Evolutionary conservation across 1,140 invertebrate species (phyloP).

Genomic region (Pseudomyrmex concolor): DNA sequence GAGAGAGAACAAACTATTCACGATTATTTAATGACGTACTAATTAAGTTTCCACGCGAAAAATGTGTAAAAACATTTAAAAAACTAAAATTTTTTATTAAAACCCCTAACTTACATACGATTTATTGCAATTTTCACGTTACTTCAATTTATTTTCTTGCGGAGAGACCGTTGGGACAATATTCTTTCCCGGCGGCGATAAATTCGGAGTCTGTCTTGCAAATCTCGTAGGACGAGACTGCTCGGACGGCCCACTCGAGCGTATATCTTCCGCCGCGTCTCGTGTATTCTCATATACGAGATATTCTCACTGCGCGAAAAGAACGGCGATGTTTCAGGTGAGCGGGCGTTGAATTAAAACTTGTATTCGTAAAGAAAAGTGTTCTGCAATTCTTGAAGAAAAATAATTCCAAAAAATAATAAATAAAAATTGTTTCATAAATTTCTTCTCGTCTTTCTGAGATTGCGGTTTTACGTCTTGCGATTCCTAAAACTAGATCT

Average conservation of each 20-base stretch:
- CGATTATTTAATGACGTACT: not conserved
- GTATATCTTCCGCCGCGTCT: slow-evolving; percentile 25
- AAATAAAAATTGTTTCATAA: too few species aligned
- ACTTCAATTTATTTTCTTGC: not conserved
- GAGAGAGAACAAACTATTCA: not conserved
- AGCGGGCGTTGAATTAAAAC: not conserved
- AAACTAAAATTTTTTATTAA: too few species aligned
- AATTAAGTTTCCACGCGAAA: slow-evolving; percentile 2
- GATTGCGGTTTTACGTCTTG: not conserved
- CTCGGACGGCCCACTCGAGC: not conserved
- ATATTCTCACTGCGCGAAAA: not conserved
- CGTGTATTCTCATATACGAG: slow-evolving; percentile 27
- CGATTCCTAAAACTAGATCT: not conserved
- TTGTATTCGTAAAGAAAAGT: too few species aligned
- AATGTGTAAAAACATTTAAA: not conserved
- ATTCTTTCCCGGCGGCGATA: not conserved
- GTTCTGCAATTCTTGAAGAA: too few species aligned
- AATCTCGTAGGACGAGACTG: slow-evolving; percentile 29
- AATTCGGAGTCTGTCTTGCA: slow-evolving; percentile 9
- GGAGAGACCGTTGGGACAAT: not conserved
- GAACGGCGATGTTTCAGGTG: not conserved
- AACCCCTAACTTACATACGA: not conserved
- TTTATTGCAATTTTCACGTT: too few species aligned
- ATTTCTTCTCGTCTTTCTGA: too few species aligned
- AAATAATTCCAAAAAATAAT: too few species aligned